Percentiles rank a stretch among this genome's conserved stretches.
Evolutionary conservation across 1,140 invertebrate species (phyloP).

Genomic region (Drosophila mayri): DNA sequence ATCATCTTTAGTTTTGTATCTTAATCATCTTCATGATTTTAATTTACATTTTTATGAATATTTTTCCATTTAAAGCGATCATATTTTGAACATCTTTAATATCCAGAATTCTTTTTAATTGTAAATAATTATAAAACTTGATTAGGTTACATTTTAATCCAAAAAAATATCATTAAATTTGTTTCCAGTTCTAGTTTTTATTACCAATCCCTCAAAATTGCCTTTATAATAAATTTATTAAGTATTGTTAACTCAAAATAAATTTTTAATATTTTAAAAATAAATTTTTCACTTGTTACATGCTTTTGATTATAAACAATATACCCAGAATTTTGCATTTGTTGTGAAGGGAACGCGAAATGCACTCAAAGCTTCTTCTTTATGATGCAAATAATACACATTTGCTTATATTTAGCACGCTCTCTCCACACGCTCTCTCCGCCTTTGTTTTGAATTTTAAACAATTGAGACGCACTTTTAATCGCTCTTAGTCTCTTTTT

Average conservation of each 20-base stretch:
- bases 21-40: not conserved
- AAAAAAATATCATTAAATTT: too few species aligned
- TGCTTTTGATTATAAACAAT: not conserved
- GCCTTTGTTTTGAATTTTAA: constrained; percentile 43
- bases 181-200: not conserved
- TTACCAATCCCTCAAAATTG: not conserved
- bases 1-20: not conserved
- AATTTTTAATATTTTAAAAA: not conserved
- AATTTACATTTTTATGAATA: too few species aligned
- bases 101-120: not conserved
- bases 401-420: constrained; percentile 36
- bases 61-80: too few species aligned
- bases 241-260: not conserved
- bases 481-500: constrained; percentile 17
- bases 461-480: constrained; percentile 37
- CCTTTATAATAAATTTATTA: not conserved
- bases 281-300: not conserved
- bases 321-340: constrained; percentile 15
- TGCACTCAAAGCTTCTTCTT: constrained; percentile 44
- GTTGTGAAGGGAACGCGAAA: constrained; percentile 33
- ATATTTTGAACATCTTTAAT: too few species aligned
- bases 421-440: constrained; percentile 7
- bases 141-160: not conserved
- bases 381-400: constrained; percentile 47
- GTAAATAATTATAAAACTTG: not conserved